Base-by-base conservation (phyloP, 2,888 invertebrate genomes). In the Pyrrhosoma nymphula region DNA sequence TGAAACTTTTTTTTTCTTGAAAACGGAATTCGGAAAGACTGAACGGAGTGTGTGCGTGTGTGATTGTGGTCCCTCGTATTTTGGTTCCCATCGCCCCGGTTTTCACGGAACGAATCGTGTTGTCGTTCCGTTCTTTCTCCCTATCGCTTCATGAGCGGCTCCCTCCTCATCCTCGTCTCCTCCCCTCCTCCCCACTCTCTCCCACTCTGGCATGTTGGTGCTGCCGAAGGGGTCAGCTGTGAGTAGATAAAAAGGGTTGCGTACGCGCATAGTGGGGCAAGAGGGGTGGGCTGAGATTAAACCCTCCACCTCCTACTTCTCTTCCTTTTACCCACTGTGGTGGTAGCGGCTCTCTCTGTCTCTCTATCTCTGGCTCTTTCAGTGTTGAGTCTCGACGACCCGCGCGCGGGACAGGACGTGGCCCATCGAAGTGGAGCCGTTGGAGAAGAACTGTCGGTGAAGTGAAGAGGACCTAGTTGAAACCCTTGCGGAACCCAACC, bases 181-280 rank as follows among this genome's bases (percentile, higher is more conserved):
- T n/a, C n/a, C n/a, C 82, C 35, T 47, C 47, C 47, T 47, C 47
- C 47, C 47, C 47, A 47, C 47, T 47, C 26, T 82, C 35, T 18
- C 82, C 35, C 35, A 30, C 82, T n/a, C 69, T 26, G 69, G 23
- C 26, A 1, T 69, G 35, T 35, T 82, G 82, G 82, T 82, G 82
- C 35, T 16, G 82, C 35, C 82, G 14, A 82, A 82, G 82, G 82
- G 82, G 82, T 82, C 82, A 82, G 82, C 82, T 30, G 82, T 26
- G 82, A 35, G 82, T 35, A 82, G 82, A 82, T 82, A 30, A 82
- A 30, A 82, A 82, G 82, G 82, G 82, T 82, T 69, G 69, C 69
- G 69, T 69, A 69, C 69, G 69, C 69, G 69, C 69, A 69, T 8
- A 26, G 69, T 0, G 69, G 26, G 26, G n/a, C 26, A 10, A n/a